Evolutionary conservation across 2,797 vertebrate species (phyloP), one percentile per base, ranked within the genome.

Genomic region (Premnoplex brunnescens): DNA sequence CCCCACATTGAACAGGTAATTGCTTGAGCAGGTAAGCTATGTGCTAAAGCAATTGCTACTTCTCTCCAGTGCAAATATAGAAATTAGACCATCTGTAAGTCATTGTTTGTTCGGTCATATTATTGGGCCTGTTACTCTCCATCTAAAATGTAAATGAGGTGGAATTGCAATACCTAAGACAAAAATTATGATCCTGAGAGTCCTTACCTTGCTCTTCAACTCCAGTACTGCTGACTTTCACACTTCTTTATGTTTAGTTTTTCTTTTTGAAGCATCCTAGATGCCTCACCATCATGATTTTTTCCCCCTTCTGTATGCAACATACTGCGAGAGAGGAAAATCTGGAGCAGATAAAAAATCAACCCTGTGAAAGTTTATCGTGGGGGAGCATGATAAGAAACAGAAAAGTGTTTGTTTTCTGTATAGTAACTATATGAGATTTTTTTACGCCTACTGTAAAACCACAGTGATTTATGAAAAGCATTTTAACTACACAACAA

Each of bases 381-480:
- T 8, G 22, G 46, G 10, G 7, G 21, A 62, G 12, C 9, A 52
- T 41, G 80, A 86, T 73, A 91, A 81, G 85, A 91, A 92, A 5
- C 60, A 95, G 56, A 86, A 51, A 81, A 92, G 7, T 48, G 18
- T 43, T 89, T 85, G 20, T 76, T 85, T 90, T 75, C 68, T 73
- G 14, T 18, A 27, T 69, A 43, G 32, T 22, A 86, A 41, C 74
- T 81, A 44, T n/a, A 76, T 34, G 19, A 43, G 37, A 67, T 95
- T 91, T 96, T 80, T 39, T 78, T 91, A 85, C 87, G 71, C 67
- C 44, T 95, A 66, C 88, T 91, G 75, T 84, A 68, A 96, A 97
- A 43, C 87, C 87, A 68, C 56, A 91, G 60, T 74, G 88, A 96
- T 96, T 96, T 96, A 88, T 59, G 85, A 41, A 84, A 93, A 95